A percentile compares a stretch with the other conserved stretches of the same genome.
These are phyloP conservation scores for Orycteropus afer DNA, from an alignment of 2,113 vertebrate genomes.

Conservation along the genomic window DNA sequence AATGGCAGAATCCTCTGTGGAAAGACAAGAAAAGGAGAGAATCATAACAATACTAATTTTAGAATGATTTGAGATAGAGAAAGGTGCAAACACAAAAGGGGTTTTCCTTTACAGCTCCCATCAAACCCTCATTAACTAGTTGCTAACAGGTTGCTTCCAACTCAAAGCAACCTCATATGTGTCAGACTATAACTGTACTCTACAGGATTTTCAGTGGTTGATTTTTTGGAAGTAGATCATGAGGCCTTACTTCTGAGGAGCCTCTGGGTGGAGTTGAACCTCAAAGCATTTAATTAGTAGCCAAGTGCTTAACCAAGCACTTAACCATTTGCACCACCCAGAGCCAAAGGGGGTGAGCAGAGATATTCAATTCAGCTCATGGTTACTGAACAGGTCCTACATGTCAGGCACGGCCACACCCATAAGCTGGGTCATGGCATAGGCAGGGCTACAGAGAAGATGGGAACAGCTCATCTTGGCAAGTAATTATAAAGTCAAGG, in stretches of 20 bases:
- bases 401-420: neutral
- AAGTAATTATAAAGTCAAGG: neutral
- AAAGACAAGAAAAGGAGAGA: neutral
- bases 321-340: neutral
- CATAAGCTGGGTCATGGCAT: accelerated
- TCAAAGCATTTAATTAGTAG: neutral
- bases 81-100: neutral
- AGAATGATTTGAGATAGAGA: neutral
- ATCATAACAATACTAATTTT: neutral
- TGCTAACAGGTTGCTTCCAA: neutral
- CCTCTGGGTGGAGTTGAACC: neutral
- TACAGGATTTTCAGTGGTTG: neutral
- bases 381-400: neutral
- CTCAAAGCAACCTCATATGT: neutral
- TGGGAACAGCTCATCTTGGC: neutral
- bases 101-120: neutral
- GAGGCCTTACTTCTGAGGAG: neutral
- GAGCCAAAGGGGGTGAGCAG: neutral
- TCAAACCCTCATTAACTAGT: neutral
- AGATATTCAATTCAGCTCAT: neutral
- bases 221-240: neutral
- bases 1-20: neutral
- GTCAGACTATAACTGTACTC: neutral
- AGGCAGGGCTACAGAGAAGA: accelerated
- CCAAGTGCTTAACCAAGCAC: neutral